Base-by-base conservation (phyloP, 2,888 invertebrate species). In the Disparrhopalites patrizii region DNA sequence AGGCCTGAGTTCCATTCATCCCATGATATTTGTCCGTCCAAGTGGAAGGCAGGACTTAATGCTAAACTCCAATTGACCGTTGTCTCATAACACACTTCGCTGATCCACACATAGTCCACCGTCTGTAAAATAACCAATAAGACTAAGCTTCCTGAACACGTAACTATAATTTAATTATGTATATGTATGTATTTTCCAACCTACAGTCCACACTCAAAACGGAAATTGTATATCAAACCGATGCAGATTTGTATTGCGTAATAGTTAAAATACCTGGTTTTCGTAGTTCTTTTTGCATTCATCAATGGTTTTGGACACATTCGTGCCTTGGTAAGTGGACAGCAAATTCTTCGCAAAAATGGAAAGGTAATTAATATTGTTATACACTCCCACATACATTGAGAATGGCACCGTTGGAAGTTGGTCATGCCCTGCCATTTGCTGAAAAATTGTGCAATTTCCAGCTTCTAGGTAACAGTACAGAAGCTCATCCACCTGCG, bases 1-100 rank as follows among this genome's bases (percentile, higher is more conserved):
- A 82, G 73, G 15, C 87, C 87, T 0, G 90, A 90, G 23, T 83
- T 81, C 85, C 89, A 86, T 77, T 91, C 85, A 77, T 91, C 28
- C 63, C 51, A 40, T 13, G 36, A 38, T 8, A 63, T 63, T 30
- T 38, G 23, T 15, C 60, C 30, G 28, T 43, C 28, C 18, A 15
- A 85, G 8, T 83, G 79, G 78, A 93, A 93, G 0, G 92, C 93
- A n/a, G 92, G 92, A 79, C 92, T 92, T 10, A 61, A 31, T 20
- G 92, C 92, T 70, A 83, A 80, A 43, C 88, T 87, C 71, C 84
- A 85, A 77, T 89, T 90, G 78, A 89, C 86, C 0, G 88, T 87
- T 0, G 88, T 86, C 69, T 86, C 83, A 50, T 87, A 83, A 77
- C 93, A 92, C 61, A 85, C 80, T 28, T 88, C 88, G n/a, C 81